A percentile compares a stretch with the other conserved stretches of the same genome.
phyloP scores from a whole-genome alignment of 1,140 invertebrate genomes.

The Psix sp. region DNA sequence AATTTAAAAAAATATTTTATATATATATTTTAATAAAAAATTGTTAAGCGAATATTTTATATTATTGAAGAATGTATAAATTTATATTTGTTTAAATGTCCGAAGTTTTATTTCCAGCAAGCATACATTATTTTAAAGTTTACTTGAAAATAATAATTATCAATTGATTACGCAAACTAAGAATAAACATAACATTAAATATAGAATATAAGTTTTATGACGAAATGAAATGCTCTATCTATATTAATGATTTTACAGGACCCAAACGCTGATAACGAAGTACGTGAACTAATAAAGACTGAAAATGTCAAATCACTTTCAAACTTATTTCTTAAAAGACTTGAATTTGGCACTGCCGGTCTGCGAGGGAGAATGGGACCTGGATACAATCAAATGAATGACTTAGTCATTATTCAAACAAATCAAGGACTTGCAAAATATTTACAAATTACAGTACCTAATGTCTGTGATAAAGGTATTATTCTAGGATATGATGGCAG shows the following conservation, averaged over 20 bases:
- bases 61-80: too few species aligned
- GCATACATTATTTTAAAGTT: too few species aligned
- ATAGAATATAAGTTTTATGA: too few species aligned
- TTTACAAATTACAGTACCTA: conserved; percentile 79
- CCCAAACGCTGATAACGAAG: conserved; percentile 75
- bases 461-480: conserved; percentile 82
- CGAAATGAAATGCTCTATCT: too few species aligned
- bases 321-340: conserved; percentile 80
- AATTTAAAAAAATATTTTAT: too few species aligned
- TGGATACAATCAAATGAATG: conserved; percentile 96
- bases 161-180: too few species aligned
- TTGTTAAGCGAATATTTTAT: too few species aligned
- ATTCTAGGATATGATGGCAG: conserved; percentile 97
- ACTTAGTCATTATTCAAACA: conserved; percentile 97
- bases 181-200: too few species aligned
- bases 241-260: conserved; percentile 71
- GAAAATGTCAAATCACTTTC: conserved; percentile 77
- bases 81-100: too few species aligned
- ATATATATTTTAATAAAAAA: too few species aligned
- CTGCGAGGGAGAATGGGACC: conserved; percentile 93
- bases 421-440: conserved; percentile 94
- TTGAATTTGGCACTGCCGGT: conserved; percentile 94
- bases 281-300: conserved; percentile 76
- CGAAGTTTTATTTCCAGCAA: too few species aligned
- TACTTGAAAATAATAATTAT: too few species aligned